Base-by-base conservation (phyloP, 2,888 invertebrate genomes). In the Stomorhina lunata region DNA sequence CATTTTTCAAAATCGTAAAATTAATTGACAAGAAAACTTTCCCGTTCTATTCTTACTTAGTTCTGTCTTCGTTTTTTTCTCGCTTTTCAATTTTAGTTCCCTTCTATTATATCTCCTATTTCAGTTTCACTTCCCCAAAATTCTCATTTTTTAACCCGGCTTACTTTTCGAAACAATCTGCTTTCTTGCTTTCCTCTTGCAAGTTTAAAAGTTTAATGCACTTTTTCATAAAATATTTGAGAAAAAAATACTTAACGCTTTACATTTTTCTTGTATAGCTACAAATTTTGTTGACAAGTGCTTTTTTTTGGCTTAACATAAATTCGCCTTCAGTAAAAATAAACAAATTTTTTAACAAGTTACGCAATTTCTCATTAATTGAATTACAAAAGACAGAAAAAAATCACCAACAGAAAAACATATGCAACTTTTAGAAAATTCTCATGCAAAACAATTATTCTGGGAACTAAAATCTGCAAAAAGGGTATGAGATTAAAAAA, bases 281-380 rank as follows among this genome's bases (percentile, higher is more conserved):
- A 29, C 29, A 32, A 40, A n/a, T 45, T 45, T 7, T 25, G 25
- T 15, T 48, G 32, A 32, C 34, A 68, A 25, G 7, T 34, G 50
- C 5, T 7, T 40, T 50, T 25, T 27, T 40, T 37, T 27, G 17
- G 27, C 27, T 2, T 29, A 17, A 17, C 1, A 37, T 17, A 17
- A 4, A 57, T 32, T 32, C 0, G 7, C 9, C 32, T 12, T 1
- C 22, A 61, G 9, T 34, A 27, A 10, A 45, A 12, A 50, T 22
- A 25, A 2, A 55, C 2, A 61, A 17, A 40, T 10, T n/a, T 32
- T 4, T 7, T 17, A 37, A 61, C 20, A 59, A 48, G 34, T 76
- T 76, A 57, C 27, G 37, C 57, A 68, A 59, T 34, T 5, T 15
- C n/a, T 22, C n/a, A 57, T 45, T 66, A 48, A 76, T 66, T 37